Conservation (phyloP, 2,797 vertebrate genomes). For the Lagocephalus sceleratus region DNA sequence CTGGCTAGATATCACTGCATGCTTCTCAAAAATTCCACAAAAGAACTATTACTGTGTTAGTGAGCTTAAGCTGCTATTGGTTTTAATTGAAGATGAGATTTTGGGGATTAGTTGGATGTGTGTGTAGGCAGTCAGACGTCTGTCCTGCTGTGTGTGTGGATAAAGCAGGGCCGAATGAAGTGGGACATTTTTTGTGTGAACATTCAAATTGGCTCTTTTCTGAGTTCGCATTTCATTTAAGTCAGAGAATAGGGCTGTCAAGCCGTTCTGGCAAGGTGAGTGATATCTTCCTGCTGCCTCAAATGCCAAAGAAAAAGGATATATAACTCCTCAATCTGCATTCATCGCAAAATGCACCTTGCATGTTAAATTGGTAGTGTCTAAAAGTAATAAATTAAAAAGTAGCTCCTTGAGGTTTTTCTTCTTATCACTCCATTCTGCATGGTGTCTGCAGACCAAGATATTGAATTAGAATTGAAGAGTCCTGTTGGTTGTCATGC, state of each 20-base stretch:
- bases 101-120: conserved; percentile 46
- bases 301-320: conserved; percentile 37
- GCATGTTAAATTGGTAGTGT: conserved; percentile 47
- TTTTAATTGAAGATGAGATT: conserved; percentile 58
- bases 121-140: conserved; percentile 29
- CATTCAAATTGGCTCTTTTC: conserved; percentile 58
- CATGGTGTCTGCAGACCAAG: conserved; percentile 34
- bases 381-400: conserved; percentile 44
- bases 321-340: conserved; percentile 32
- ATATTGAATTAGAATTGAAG: conserved; percentile 61
- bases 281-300: conserved; percentile 50
- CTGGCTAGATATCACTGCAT: conserved; percentile 16
- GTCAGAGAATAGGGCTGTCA: conserved; percentile 60
- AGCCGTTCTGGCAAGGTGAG: conserved; percentile 51
- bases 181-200: conserved; percentile 51
- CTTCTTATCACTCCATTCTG: conserved; percentile 49
- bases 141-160: conserved; percentile 28
- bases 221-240: conserved; percentile 66
- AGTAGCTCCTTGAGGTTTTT: conserved; percentile 44
- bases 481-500: conserved; percentile 32
- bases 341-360: conserved; percentile 35
- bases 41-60: conserved; percentile 46
- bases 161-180: conserved; percentile 36
- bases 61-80: conserved; percentile 51
- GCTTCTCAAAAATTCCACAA: conserved; percentile 17